Percentiles rank a stretch among this genome's conserved stretches.
Evolutionary conservation across 1,140 invertebrate species (phyloP).

Genomic region (Ctenoplectra terminalis): DNA sequence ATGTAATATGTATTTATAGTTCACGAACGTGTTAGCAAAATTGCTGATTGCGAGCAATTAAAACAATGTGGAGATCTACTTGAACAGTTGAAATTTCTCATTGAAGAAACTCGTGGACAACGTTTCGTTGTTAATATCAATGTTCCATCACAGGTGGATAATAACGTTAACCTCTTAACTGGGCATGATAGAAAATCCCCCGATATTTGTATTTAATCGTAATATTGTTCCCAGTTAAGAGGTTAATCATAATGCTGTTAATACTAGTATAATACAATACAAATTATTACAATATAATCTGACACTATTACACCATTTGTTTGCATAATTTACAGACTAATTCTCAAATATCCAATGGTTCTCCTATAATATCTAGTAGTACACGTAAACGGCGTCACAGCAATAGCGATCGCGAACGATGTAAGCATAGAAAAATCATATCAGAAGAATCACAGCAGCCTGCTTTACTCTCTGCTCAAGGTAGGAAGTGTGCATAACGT

Average conservation of each 20-base stretch:
- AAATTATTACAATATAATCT: not conserved
- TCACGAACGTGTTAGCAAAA: slow-evolving; percentile 76
- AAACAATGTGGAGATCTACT: slow-evolving; percentile 76
- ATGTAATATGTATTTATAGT: slow-evolving; percentile 62
- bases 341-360: slow-evolving; percentile 67
- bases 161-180: too few relatives aligned
- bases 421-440: slow-evolving; percentile 65
- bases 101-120: slow-evolving; percentile 77
- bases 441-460: slow-evolving; percentile 61
- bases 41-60: slow-evolving; percentile 70
- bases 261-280: not conserved
- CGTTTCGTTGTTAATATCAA: slow-evolving; percentile 81
- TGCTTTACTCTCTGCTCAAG: slow-evolving; percentile 35
- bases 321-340: slow-evolving; percentile 62
- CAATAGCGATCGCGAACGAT: slow-evolving; percentile 71
- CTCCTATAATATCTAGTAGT: slow-evolving; percentile 74
- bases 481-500: too few relatives aligned
- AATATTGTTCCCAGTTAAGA: too few relatives aligned
- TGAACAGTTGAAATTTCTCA: slow-evolving; percentile 78
- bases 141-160: slow-evolving; percentile 77
- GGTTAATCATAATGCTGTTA: not conserved
- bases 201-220: too few relatives aligned
- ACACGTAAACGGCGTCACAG: slow-evolving; percentile 76
- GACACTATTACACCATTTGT: not conserved
- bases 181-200: too few relatives aligned